Conservation (phyloP, 35 echinoderm and acorn worm genomes). For the Amphiura filiformis region DNA sequence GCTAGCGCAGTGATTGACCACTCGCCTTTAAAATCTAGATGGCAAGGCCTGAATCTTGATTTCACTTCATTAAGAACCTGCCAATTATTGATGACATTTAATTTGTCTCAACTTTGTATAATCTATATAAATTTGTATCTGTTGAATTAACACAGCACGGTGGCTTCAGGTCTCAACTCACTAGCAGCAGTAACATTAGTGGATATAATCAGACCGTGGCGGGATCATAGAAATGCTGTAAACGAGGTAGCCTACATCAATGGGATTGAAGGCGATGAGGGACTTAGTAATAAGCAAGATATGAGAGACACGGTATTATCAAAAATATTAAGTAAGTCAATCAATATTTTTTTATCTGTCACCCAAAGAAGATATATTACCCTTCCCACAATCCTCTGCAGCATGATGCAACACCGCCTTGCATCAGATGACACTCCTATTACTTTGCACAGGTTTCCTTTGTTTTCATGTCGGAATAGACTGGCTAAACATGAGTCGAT, state of each 20-base stretch:
- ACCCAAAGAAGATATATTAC: no score
- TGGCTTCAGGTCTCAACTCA: constrained; percentile 86
- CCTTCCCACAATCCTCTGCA: no score
- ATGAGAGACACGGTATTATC: constrained; percentile 70
- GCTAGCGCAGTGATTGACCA: neutral
- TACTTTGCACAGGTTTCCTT: no score
- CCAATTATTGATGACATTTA: no score
- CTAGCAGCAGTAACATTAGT: constrained; percentile 83
- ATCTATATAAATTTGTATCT: neutral
- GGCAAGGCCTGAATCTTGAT: no score
- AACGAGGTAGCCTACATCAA: neutral
- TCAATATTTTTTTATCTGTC: neutral
- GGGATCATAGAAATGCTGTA: constrained; percentile 5
- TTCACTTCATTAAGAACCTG: no score
- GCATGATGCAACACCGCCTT: no score
- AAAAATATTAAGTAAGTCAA: constrained; percentile 82
- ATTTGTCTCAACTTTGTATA: neutral
- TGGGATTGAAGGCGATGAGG: neutral
- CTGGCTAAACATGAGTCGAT: no score
- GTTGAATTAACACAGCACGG: constrained; percentile 46
- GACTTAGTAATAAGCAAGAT: constrained; percentile 31
- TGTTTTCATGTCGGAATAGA: no score
- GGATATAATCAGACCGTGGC: constrained; percentile 67
- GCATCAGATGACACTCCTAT: no score
- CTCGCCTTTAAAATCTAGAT: no score